Evolutionary conservation across 2,888 invertebrate species (phyloP).

Genomic region (Andrena flavipes): DNA sequence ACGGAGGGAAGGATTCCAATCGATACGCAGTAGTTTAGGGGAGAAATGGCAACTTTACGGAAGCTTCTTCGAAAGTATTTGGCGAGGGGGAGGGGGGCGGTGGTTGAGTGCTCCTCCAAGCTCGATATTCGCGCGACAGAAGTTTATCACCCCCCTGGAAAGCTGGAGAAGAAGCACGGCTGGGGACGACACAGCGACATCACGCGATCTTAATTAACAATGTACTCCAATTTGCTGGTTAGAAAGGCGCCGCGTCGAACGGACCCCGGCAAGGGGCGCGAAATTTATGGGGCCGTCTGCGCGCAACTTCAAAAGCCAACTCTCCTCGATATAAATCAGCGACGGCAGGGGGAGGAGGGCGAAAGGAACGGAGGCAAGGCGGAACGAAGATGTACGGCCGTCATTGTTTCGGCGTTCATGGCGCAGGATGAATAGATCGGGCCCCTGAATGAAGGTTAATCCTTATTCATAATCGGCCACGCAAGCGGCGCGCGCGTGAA

Average conservation of each 20-base stretch:
- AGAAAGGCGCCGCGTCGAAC: slow-evolving; percentile 50
- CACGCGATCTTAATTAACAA: slow-evolving; percentile 62
- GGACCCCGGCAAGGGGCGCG: slow-evolving; percentile 14
- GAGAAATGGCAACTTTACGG: too few relatives aligned
- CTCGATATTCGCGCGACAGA: background rate
- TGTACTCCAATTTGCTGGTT: slow-evolving; percentile 53
- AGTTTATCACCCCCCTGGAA: background rate
- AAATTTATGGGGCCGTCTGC: slow-evolving; percentile 51
- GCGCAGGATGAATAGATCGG: slow-evolving; percentile 61
- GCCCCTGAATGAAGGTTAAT: slow-evolving; percentile 73
- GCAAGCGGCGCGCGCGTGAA: slow-evolving; percentile 24
- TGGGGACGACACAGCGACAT: slow-evolving; percentile 4
- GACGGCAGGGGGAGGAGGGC: background rate
- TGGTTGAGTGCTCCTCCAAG: background rate
- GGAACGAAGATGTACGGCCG: slow-evolving; percentile 57
- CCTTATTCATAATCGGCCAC: slow-evolving; percentile 76
- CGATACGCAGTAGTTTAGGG: too few relatives aligned
- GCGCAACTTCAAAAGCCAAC: slow-evolving; percentile 54
- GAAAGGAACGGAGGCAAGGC: slow-evolving; percentile 32
- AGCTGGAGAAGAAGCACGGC: background rate
- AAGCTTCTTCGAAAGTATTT: background rate
- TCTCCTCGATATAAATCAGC: slow-evolving; percentile 63
- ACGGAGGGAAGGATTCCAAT: too few relatives aligned
- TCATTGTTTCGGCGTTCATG: slow-evolving; percentile 66
- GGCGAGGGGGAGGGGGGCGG: background rate